phyloP scores from a whole-genome alignment of 2,113 vertebrate genomes.

The Drymodes brunneopygia region DNA sequence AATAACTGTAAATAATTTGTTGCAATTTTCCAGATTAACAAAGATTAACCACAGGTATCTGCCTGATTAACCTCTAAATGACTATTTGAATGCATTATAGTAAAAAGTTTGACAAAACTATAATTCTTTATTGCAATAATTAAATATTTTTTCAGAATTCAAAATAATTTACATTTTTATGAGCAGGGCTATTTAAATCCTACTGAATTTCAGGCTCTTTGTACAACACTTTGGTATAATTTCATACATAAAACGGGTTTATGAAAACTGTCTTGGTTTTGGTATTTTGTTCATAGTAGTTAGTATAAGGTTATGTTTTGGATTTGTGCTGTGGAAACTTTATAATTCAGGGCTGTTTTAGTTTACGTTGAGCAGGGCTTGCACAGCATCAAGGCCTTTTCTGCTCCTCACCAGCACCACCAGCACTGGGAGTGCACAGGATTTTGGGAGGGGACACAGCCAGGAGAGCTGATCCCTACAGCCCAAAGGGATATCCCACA shows the following conservation, averaged over 20 bases:
- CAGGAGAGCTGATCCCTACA: neutral
- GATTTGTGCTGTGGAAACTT: neutral
- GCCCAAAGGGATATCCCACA: too few relatives aligned
- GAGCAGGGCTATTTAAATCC: neutral
- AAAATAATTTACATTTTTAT: neutral
- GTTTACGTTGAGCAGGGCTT: neutral
- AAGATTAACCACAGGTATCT: neutral
- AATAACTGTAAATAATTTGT: neutral
- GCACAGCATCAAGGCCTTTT: neutral
- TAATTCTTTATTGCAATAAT: neutral
- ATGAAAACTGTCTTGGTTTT: neutral
- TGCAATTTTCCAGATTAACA: constrained; percentile 1
- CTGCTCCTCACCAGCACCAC: neutral
- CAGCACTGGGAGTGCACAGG: neutral
- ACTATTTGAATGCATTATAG: neutral
- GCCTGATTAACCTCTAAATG: neutral
- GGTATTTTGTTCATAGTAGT: neutral
- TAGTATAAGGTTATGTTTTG: neutral
- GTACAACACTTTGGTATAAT: neutral
- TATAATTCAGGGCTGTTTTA: neutral
- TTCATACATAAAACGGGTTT: neutral
- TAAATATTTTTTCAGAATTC: neutral
- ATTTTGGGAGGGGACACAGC: too few relatives aligned
- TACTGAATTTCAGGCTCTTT: neutral
- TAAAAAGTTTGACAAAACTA: neutral